Percentiles rank a stretch among this genome's conserved stretches.
phyloP scores from a whole-genome alignment of 2,797 vertebrate species.

The Melanotaenia parkinsoni region DNA sequence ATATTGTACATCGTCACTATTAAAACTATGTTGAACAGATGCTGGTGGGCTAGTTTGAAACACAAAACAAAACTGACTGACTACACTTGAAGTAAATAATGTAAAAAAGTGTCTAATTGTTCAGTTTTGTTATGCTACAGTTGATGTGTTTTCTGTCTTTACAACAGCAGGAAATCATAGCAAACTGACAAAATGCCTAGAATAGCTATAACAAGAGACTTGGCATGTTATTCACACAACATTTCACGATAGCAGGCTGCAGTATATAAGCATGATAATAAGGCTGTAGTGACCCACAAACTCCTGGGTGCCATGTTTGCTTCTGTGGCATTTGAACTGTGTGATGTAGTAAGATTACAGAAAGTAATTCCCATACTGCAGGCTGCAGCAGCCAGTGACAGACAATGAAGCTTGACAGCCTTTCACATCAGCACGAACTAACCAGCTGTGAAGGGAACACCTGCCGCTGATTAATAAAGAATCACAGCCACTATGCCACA shows the following conservation, averaged over 20 bases:
- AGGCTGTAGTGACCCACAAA: slow-evolving; percentile 7
- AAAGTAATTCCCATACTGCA: slow-evolving; percentile 21
- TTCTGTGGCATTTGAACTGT: slow-evolving; percentile 51
- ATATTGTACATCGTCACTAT: too few species aligned
- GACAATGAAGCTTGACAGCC: slow-evolving; percentile 62
- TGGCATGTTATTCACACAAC: not conserved
- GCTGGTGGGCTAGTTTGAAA: not conserved
- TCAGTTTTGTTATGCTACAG: too few species aligned
- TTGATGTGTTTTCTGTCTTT: not conserved
- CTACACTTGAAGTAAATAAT: not conserved
- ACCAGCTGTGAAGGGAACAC: slow-evolving; percentile 79
- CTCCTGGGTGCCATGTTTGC: slow-evolving; percentile 38
- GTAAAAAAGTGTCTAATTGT: not conserved
- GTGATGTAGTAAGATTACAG: slow-evolving; percentile 43
- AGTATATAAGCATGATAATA: not conserved
- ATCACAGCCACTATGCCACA: slow-evolving; percentile 55
- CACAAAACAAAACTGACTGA: not conserved
- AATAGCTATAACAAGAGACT: not conserved
- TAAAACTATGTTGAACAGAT: too few species aligned
- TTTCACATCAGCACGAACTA: slow-evolving; percentile 67
- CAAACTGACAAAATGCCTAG: not conserved
- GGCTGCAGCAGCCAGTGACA: slow-evolving; percentile 43
- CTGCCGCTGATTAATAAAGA: slow-evolving; percentile 75
- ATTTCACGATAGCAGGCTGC: not conserved
- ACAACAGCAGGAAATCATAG: not conserved